These are phyloP conservation scores for Tauraco hartlaubi DNA, from an alignment of 2,797 vertebrate species.

Conservation along the genomic window DNA sequence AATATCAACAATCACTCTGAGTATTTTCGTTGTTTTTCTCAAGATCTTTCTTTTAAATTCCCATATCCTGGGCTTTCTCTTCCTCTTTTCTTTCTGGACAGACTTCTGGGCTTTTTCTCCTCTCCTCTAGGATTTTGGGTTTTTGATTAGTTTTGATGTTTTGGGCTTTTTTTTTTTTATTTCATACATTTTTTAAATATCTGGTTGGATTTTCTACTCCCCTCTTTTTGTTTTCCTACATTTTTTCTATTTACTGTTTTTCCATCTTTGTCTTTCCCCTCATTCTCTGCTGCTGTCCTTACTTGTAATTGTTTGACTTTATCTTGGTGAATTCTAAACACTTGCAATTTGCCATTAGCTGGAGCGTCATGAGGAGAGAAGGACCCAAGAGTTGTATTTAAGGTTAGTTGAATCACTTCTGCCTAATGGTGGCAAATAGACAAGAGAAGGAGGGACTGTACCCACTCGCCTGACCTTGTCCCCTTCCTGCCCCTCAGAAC, in stretches of 20 bases:
- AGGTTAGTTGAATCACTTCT: neutral
- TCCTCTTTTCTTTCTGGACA: neutral
- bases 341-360: neutral
- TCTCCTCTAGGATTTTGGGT: neutral
- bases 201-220: neutral
- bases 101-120: neutral
- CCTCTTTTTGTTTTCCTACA: neutral
- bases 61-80: neutral
- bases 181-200: neutral
- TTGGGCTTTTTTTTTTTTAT: neutral
- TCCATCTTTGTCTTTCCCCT: neutral
- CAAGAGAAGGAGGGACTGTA: neutral
- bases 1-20: neutral
- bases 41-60: neutral
- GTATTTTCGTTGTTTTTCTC: neutral
- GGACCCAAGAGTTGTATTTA: neutral
- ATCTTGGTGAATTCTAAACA: neutral
- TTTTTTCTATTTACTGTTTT: neutral
- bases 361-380: neutral
- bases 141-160: neutral
- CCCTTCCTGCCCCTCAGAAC: neutral
- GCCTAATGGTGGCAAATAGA: neutral
- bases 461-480: neutral
- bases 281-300: neutral
- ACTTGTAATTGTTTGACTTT: neutral